A percentile compares a stretch with the other conserved stretches of the same genome.
Conservation (phyloP, 2,888 invertebrate genomes). For the Aleiodes alternator region DNA sequence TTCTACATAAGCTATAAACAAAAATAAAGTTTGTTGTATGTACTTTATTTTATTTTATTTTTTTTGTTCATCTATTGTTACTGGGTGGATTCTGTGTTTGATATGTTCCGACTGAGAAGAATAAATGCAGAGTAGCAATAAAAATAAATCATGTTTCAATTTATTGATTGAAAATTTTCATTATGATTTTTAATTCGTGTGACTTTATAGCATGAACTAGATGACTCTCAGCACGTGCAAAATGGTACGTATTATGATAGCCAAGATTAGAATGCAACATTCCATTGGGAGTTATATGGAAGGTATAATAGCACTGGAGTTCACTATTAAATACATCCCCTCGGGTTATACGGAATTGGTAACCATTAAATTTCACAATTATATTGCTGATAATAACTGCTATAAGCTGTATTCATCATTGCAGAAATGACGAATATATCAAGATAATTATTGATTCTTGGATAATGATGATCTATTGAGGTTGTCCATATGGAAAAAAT, state of each 20-base stretch:
- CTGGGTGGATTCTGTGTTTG: not conserved
- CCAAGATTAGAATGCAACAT: slow-evolving; percentile 40
- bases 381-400: slow-evolving; percentile 32
- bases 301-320: slow-evolving; percentile 42
- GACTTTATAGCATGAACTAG: not conserved
- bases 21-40: slow-evolving; percentile 1
- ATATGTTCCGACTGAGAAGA: not conserved
- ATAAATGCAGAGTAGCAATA: too few species aligned
- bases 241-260: slow-evolving; percentile 13
- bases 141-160: too few species aligned
- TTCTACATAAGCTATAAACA: not conserved
- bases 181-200: too few species aligned
- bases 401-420: not conserved
- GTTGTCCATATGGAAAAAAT: too few species aligned
- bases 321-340: slow-evolving; percentile 38
- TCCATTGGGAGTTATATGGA: slow-evolving; percentile 39
- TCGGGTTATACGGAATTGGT: slow-evolving; percentile 32
- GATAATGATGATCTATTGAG: too few species aligned
- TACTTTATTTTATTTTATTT: not conserved
- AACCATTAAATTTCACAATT: slow-evolving; percentile 34
- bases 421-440: too few species aligned
- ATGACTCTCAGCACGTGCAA: slow-evolving; percentile 33
- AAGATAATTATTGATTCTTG: too few species aligned
- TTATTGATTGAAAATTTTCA: too few species aligned
- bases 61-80: not conserved